These are phyloP conservation scores for Syrmaticus mikado DNA, from an alignment of 2,113 vertebrate genomes.

Conservation along the genomic window DNA sequence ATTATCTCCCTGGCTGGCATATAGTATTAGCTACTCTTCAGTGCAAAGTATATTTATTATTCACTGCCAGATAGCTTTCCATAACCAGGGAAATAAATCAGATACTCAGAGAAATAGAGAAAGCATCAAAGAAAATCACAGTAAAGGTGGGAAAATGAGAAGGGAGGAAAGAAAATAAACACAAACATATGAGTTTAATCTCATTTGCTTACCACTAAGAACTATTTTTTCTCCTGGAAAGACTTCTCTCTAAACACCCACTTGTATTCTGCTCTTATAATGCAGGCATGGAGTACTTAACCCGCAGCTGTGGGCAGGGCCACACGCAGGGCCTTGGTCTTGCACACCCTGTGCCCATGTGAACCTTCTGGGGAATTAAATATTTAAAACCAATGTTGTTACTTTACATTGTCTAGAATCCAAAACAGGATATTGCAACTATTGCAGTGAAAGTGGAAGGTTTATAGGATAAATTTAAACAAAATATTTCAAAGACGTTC, in stretches of 20 bases:
- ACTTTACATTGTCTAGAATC: slow-evolving; percentile 25
- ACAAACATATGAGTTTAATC: slow-evolving; percentile 18
- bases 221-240: slow-evolving; percentile 8
- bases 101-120: not conserved
- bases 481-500: slow-evolving; percentile 8
- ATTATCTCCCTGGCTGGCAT: not conserved
- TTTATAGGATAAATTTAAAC: not conserved
- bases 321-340: not conserved
- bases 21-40: not conserved
- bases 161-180: not conserved
- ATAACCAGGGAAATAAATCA: not conserved
- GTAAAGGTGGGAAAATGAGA: not conserved
- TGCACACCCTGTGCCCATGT: not conserved
- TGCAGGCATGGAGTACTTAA: not conserved
- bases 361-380: slow-evolving; percentile 26
- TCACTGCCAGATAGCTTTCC: not conserved
- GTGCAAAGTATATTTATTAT: not conserved
- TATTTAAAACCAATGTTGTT: slow-evolving; percentile 6
- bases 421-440: slow-evolving; percentile 43
- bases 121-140: slow-evolving; percentile 2
- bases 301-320: not conserved
- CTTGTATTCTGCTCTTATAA: not conserved
- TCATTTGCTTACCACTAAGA: slow-evolving; percentile 34
- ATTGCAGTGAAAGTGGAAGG: slow-evolving; percentile 18
- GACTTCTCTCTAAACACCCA: not conserved